A percentile compares a stretch with the other conserved stretches of the same genome.
Evolutionary conservation across 1,140 invertebrate genomes (phyloP).

Genomic region (Limonius californicus): DNA sequence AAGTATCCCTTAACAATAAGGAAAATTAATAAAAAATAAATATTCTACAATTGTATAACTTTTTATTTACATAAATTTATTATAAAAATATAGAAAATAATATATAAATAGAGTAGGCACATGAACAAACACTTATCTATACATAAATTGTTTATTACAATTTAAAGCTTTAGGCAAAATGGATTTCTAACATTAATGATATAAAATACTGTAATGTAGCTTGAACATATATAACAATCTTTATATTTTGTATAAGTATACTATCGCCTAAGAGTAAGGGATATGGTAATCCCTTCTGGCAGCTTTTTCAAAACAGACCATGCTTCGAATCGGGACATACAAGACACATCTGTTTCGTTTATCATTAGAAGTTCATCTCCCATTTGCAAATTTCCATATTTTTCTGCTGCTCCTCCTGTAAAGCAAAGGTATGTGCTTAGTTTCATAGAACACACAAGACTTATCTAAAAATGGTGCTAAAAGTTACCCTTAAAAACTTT

Average conservation of each 20-base stretch:
- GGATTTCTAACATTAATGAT: not conserved
- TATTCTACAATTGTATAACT: no score
- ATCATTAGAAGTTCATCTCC: conserved; percentile 84
- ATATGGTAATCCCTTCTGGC: conserved; percentile 59
- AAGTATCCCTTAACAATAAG: no score
- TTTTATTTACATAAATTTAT: no score
- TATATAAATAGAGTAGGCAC: no score
- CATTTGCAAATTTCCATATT: conserved; percentile 75
- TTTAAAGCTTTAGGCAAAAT: not conserved
- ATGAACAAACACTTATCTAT: not conserved
- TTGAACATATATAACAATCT: not conserved
- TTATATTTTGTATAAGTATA: not conserved
- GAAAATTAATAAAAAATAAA: no score
- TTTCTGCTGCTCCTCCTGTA: conserved; percentile 85
- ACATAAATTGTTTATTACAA: not conserved
- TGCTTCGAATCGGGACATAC: conserved; percentile 85
- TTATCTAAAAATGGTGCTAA: not conserved
- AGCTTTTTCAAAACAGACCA: conserved; percentile 90
- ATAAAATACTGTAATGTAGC: not conserved
- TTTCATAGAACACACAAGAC: no score
- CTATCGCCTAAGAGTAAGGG: not conserved
- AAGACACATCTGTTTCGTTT: conserved; percentile 73
- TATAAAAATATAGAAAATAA: no score
- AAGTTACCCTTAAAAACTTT: conserved; percentile 85
- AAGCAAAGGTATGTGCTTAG: no score